phyloP scores from a whole-genome alignment of 2,888 invertebrate genomes.

The Melinaea marsaeus region DNA sequence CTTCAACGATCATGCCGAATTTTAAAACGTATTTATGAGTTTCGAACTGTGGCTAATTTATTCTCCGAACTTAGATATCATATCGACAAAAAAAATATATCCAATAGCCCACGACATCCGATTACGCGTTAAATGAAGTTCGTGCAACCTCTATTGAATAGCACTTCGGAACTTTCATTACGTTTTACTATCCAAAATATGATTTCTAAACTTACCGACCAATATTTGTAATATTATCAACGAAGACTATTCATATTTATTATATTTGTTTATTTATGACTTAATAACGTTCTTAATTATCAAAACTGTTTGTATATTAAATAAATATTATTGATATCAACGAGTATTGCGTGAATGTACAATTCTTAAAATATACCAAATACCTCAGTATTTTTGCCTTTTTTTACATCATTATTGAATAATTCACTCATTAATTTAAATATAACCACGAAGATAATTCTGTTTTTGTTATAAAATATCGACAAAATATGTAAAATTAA shows the following conservation, averaged over 20 bases:
- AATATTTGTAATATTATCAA: background rate
- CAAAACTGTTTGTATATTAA: no score
- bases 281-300: no score
- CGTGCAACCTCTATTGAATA: constrained; percentile 1
- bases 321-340: no score
- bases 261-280: no score
- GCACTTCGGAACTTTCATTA: constrained; percentile 1
- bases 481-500: no score
- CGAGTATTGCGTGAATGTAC: no score
- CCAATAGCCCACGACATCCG: constrained; percentile 3
- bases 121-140: constrained; percentile 4
- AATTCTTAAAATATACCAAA: no score
- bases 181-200: background rate
- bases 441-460: no score
- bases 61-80: constrained; percentile 3
- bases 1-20: constrained; percentile 29
- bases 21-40: constrained; percentile 20
- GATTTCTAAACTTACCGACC: background rate
- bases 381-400: no score
- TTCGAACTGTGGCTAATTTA: constrained; percentile 19
- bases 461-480: no score
- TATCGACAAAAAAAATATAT: constrained; percentile 6
- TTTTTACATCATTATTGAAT: no score
- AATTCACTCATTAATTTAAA: no score
- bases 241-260: background rate